Evolutionary conservation across 2,888 invertebrate genomes (phyloP).

Genomic region (Ormyrus labotus): DNA sequence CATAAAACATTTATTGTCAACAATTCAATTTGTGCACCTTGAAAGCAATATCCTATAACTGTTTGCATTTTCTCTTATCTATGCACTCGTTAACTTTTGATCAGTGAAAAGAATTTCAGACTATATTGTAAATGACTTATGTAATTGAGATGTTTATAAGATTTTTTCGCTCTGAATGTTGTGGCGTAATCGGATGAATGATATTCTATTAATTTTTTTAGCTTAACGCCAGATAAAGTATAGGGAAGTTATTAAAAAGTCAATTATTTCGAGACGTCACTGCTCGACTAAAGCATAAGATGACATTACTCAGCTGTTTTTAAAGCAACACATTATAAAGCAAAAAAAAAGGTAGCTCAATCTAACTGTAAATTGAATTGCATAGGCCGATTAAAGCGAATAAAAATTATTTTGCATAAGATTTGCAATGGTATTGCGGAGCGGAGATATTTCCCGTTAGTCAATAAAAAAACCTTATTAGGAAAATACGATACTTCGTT

Average conservation of each 20-base stretch:
- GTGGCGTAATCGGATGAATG: constrained; percentile 16
- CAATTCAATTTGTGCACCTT: background rate
- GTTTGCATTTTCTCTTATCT: background rate
- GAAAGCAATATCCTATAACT: background rate
- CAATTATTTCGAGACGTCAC: constrained; percentile 31
- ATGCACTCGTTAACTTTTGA: background rate
- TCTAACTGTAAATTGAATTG: constrained; percentile 18
- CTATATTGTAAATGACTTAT: constrained; percentile 19
- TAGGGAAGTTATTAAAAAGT: constrained; percentile 27
- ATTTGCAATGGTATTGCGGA: constrained; percentile 13
- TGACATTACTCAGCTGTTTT: constrained; percentile 30
- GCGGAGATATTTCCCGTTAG: background rate
- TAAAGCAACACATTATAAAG: background rate
- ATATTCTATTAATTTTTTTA: constrained; percentile 19
- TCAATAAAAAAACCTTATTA: background rate
- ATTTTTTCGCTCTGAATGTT: constrained; percentile 7
- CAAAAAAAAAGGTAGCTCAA: background rate
- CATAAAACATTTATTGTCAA: too few relatives aligned
- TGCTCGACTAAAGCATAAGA: background rate
- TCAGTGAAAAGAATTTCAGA: constrained; percentile 11
- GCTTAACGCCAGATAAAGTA: background rate
- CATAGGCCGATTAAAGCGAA: background rate
- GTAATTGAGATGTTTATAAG: constrained; percentile 15
- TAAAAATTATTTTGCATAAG: constrained; percentile 5
- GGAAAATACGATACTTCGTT: constrained; percentile 5